Percentiles rank a stretch among this genome's conserved stretches.
phyloP scores from a whole-genome alignment of 92 coral and sea anemone species.

The Parazoanthus darwini region DNA sequence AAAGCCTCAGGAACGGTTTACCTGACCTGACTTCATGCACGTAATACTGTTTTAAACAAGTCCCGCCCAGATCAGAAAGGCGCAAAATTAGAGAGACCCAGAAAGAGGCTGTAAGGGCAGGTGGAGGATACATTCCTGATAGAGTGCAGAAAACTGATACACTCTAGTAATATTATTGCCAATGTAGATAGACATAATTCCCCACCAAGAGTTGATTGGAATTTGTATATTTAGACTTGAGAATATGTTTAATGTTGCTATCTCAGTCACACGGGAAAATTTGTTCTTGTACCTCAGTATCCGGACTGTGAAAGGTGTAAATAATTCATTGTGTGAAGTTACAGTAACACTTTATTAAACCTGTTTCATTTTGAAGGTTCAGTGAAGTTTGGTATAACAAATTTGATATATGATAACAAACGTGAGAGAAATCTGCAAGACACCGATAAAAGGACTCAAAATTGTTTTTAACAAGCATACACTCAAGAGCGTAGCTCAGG shows the following conservation, averaged over 20 bases:
- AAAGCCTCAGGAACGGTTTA: too few species aligned
- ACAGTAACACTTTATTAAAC: not conserved
- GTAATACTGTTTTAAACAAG: too few species aligned
- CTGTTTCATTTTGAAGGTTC: too few species aligned
- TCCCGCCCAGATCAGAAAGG: too few species aligned
- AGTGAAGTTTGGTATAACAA: too few species aligned
- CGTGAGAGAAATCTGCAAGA: too few species aligned
- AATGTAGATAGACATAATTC: not conserved
- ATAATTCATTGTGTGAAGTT: not conserved
- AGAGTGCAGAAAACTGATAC: not conserved
- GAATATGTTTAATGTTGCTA: not conserved
- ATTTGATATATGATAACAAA: too few species aligned
- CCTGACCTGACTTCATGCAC: too few species aligned
- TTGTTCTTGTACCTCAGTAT: not conserved
- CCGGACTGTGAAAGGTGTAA: not conserved
- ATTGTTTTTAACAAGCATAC: too few species aligned
- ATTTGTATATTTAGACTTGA: conserved; percentile 19
- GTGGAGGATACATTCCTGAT: not conserved
- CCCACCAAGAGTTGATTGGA: conserved; percentile 7
- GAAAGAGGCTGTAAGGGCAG: not conserved
- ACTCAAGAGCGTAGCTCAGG: too few species aligned
- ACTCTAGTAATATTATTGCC: not conserved
- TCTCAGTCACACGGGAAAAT: conserved; percentile 31
- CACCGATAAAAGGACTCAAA: too few species aligned
- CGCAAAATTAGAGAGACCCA: not conserved